Evolutionary conservation across 2,888 invertebrate genomes (phyloP), one percentile per base, ranked within the genome.

Genomic region (Tenthredo livida): DNA sequence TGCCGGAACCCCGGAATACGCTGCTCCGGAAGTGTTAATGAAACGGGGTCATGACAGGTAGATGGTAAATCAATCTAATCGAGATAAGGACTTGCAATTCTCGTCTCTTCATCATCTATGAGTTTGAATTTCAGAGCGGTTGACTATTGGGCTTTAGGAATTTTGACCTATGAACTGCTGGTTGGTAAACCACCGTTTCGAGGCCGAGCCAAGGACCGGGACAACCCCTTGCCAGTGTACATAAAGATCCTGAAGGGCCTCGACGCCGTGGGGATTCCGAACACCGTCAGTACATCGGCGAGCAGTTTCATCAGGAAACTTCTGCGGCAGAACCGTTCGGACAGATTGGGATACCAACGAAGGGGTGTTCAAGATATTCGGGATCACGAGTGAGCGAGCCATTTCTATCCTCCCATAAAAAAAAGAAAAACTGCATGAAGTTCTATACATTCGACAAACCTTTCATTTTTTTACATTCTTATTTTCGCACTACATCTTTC

Each of bases 91-190:
- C 40, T 43, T 2, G 0, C 7, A 1, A 10, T 43, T 43, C 40
- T 43, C 10, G 40, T 10, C 3, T 47, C 1, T 12, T 15, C 47
- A 3, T 12, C 12, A 25, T 25, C n/a, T 25, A 40, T 17, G 21
- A n/a, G n/a, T 85, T 88, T 89, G 1, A 94, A 94, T 15, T 94
- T 94, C 90, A 93, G 93, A 88, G 96, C 98, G 0, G 98, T 98
- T 0, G 99, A 99, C 93, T 98, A 98, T 93, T 99, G 99, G 99
- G 97, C 98, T 0, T 94, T 98, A 65, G 98, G 98, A 7, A 97
- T 98, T 85, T 95, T 98, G 86, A 96, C 98, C 86, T 98, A 97
- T 92, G 98, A 98, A 93, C 94, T 98, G 86, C 93, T 98, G 15
- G 96, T 97, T 5, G 98, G 98, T 84, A 97, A 96, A 90, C 98